These are phyloP conservation scores for Mareca penelope DNA, from an alignment of 2,797 vertebrate species.

Conservation along the genomic window DNA sequence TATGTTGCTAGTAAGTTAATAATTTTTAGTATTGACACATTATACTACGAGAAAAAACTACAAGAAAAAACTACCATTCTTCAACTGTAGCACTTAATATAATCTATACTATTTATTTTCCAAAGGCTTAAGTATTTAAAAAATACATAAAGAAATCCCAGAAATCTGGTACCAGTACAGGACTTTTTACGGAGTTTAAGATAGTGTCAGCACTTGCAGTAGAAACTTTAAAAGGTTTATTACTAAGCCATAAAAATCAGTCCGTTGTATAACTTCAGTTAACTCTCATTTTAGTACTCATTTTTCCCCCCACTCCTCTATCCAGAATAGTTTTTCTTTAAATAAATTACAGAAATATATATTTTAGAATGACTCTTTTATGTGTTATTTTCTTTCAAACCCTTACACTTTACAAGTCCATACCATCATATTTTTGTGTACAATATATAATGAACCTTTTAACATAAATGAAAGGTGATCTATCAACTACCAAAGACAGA, in stretches of 20 bases:
- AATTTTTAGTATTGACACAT: constrained; percentile 18
- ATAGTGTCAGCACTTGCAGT: constrained; percentile 3
- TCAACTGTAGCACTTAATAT: neutral
- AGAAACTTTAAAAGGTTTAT: constrained; percentile 45
- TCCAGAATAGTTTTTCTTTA: neutral
- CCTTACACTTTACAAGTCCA: neutral
- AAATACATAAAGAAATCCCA: neutral
- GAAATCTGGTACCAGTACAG: neutral
- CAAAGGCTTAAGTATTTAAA: neutral
- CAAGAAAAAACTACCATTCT: constrained; percentile 4
- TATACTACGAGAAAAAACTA: neutral
- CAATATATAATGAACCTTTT: neutral
- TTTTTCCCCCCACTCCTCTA: neutral
- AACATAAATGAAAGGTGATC: neutral
- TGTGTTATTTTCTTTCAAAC: neutral
- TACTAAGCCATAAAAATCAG: constrained; percentile 14
- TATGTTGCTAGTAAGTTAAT: neutral
- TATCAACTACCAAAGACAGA: neutral
- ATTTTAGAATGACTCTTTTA: neutral
- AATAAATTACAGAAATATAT: neutral
- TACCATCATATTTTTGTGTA: neutral
- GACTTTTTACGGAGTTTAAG: constrained; percentile 14
- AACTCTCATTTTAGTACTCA: neutral
- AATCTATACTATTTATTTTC: constrained; percentile 31
- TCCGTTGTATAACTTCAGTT: neutral